A percentile compares a stretch with the other conserved stretches of the same genome.
These are phyloP conservation scores for Spilogale gracilis DNA, from an alignment of 2,113 vertebrate genomes.

Conservation along the genomic window DNA sequence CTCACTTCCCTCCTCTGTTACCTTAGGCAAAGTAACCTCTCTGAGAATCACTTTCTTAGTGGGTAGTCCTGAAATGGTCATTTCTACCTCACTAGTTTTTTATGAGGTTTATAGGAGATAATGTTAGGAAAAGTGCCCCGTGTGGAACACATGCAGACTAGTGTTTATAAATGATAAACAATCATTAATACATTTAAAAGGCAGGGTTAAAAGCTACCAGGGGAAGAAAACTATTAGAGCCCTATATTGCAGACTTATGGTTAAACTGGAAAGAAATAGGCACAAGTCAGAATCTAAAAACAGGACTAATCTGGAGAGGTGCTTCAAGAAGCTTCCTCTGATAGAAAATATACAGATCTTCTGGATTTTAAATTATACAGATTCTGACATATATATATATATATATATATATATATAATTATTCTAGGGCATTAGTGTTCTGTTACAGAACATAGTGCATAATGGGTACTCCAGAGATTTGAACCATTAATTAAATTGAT, in stretches of 20 bases:
- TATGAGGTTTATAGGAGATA: background rate
- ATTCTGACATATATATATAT: no score
- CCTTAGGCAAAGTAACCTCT: background rate
- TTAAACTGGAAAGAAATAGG: background rate
- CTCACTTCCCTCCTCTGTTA: background rate
- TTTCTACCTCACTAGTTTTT: background rate
- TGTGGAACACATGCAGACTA: background rate
- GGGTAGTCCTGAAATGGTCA: background rate
- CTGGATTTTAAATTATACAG: no score
- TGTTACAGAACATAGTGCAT: background rate
- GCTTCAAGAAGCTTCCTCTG: background rate
- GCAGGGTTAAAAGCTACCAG: background rate
- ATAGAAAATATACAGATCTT: background rate
- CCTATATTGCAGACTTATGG: background rate
- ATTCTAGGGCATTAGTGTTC: background rate
- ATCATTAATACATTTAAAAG: constrained; percentile 3
- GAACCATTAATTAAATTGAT: background rate
- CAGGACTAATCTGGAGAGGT: background rate
- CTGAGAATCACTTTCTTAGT: background rate
- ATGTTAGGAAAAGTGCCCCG: background rate
- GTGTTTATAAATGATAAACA: constrained; percentile 4
- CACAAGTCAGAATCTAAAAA: constrained; percentile 3
- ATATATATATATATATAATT: background rate
- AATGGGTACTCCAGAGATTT: background rate
- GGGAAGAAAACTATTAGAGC: background rate